A percentile compares a stretch with the other conserved stretches of the same genome.
phyloP scores from a whole-genome alignment of 2,888 invertebrate species.

The Aphidoletes aphidimyza region DNA sequence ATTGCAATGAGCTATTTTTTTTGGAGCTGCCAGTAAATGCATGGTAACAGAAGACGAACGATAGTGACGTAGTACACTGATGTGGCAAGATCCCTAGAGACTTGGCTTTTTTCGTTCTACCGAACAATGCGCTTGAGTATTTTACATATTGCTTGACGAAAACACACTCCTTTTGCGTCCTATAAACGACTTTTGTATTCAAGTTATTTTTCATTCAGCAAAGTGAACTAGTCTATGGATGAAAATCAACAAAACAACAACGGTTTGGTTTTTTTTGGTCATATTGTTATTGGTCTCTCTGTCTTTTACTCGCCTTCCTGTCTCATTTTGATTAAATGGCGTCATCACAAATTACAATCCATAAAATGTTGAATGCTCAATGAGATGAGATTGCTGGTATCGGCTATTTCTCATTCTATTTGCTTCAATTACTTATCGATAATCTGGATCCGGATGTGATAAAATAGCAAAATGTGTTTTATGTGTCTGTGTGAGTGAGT shows the following conservation, averaged over 20 bases:
- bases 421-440: conserved; percentile 32
- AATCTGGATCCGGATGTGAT: conserved; percentile 15
- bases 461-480: not conserved
- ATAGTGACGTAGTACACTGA: not conserved
- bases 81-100: not conserved
- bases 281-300: too few relatives aligned
- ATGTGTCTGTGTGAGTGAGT: not conserved
- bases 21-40: not conserved
- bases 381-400: conserved; percentile 5
- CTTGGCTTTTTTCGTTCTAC: not conserved
- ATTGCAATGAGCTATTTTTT: conserved; percentile 3
- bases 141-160: conserved; percentile 11
- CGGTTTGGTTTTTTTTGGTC: too few relatives aligned
- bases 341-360: conserved; percentile 31
- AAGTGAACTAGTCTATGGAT: too few relatives aligned
- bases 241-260: too few relatives aligned
- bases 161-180: not conserved
- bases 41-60: not conserved
- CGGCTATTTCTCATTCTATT: conserved; percentile 42
- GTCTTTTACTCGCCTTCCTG: too few relatives aligned
- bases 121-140: conserved; percentile 30
- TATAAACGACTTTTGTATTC: not conserved
- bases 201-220: not conserved
- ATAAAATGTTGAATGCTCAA: conserved; percentile 48
- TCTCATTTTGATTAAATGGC: conserved; percentile 34